These are phyloP conservation scores for Eulemur macaco DNA, from an alignment of 2,113 vertebrate genomes.

Conservation along the genomic window DNA sequence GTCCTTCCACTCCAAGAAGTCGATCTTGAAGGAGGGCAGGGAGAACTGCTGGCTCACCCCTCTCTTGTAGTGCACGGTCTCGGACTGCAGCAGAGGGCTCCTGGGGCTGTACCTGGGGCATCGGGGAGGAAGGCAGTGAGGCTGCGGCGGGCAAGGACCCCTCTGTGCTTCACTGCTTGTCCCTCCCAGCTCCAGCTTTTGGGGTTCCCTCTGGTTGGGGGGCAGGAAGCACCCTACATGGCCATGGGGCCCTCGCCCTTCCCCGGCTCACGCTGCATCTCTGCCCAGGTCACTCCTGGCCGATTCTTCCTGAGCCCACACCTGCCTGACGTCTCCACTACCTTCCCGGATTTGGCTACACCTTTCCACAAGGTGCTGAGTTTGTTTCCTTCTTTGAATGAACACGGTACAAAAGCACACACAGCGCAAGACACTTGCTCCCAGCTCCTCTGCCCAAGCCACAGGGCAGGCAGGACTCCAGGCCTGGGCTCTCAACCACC, in stretches of 20 bases:
- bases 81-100: constrained; percentile 91
- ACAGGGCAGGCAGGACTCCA: neutral
- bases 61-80: constrained; percentile 96
- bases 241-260: neutral
- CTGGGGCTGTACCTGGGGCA: constrained; percentile 93
- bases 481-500: neutral
- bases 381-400: neutral
- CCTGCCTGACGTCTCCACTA: neutral
- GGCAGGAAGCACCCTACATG: neutral
- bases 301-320: neutral
- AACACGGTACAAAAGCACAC: neutral
- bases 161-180: too few species aligned
- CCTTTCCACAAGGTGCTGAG: neutral
- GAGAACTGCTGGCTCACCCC: constrained; percentile 98
- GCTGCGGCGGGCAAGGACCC: neutral
- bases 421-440: neutral
- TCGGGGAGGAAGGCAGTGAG: neutral
- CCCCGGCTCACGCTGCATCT: neutral
- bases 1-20: constrained; percentile 97
- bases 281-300: neutral
- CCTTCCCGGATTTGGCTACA: neutral
- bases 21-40: constrained; percentile 96
- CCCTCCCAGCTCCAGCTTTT: neutral
- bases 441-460: neutral
- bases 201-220: neutral